These are phyloP conservation scores for Paedocypris micromegethes DNA, from an alignment of 2,797 vertebrate species.

Conservation along the genomic window DNA sequence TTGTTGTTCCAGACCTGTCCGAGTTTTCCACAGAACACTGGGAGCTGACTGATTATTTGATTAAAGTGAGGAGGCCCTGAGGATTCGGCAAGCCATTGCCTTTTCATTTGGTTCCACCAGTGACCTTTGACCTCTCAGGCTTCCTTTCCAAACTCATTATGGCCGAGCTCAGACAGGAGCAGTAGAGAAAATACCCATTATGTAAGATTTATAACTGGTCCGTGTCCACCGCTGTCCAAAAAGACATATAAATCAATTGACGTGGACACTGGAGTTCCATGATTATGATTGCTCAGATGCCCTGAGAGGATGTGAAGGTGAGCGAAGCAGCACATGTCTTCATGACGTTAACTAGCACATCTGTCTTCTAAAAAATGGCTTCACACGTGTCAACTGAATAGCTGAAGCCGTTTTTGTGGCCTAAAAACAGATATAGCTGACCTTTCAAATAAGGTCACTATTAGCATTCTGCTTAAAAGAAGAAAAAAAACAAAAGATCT, in stretches of 20 bases:
- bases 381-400: constrained; percentile 17
- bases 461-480: not conserved
- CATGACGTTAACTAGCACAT: constrained; percentile 27
- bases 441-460: constrained; percentile 2
- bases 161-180: constrained; percentile 43
- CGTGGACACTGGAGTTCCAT: constrained; percentile 36
- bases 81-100: constrained; percentile 23
- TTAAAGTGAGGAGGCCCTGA: constrained; percentile 23
- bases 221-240: constrained; percentile 36
- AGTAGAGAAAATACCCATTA: constrained; percentile 45
- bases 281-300: constrained; percentile 42
- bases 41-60: constrained; percentile 37
- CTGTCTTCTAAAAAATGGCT: constrained; percentile 23
- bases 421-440: constrained; percentile 18
- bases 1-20: too few species aligned
- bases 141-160: constrained; percentile 35
- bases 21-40: not conserved
- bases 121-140: constrained; percentile 47
- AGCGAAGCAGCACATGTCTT: constrained; percentile 16
- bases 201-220: constrained; percentile 46
- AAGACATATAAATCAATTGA: constrained; percentile 50
- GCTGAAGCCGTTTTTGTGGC: constrained; percentile 1
- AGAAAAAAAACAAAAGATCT: not conserved
- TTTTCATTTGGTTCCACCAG: constrained; percentile 45
- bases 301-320: constrained; percentile 36